phyloP scores from a whole-genome alignment of 1,140 invertebrate species.

The Rhopalosiphum padi region DNA sequence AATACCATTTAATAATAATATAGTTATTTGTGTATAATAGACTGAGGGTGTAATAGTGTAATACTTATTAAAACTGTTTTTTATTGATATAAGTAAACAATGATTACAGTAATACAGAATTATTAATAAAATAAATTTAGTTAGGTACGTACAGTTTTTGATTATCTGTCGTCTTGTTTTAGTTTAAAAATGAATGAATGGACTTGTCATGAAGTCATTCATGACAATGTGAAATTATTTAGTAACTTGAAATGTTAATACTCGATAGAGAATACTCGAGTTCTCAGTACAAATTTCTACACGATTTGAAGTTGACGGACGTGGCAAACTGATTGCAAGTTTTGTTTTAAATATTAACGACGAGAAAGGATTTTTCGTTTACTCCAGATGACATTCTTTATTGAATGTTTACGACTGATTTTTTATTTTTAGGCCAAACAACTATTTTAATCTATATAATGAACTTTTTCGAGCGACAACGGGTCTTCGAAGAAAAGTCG shows the following conservation, averaged over 20 bases:
- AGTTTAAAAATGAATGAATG: background rate
- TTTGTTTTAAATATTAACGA: slow-evolving; percentile 16
- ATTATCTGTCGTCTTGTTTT: background rate
- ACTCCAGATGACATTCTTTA: background rate
- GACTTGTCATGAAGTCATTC: background rate
- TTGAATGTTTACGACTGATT: background rate
- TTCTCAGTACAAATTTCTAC: background rate
- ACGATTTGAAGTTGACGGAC: background rate
- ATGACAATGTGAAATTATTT: background rate
- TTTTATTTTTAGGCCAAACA: background rate
- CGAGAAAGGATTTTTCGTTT: background rate
- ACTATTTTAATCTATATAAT: slow-evolving; percentile 31
- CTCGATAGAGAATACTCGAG: no score
- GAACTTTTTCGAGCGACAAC: background rate
- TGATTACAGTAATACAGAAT: background rate
- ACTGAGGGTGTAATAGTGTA: background rate
- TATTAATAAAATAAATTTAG: background rate
- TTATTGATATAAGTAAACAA: background rate
- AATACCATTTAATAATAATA: background rate
- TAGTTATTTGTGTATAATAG: background rate
- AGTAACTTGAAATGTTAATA: background rate
- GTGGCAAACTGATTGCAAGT: background rate
- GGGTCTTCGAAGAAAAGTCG: background rate
- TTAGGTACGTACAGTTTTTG: background rate
- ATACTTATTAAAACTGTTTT: background rate